These are phyloP conservation scores for Metridium senile DNA, from an alignment of 92 coral and sea anemone genomes.

Conservation along the genomic window DNA sequence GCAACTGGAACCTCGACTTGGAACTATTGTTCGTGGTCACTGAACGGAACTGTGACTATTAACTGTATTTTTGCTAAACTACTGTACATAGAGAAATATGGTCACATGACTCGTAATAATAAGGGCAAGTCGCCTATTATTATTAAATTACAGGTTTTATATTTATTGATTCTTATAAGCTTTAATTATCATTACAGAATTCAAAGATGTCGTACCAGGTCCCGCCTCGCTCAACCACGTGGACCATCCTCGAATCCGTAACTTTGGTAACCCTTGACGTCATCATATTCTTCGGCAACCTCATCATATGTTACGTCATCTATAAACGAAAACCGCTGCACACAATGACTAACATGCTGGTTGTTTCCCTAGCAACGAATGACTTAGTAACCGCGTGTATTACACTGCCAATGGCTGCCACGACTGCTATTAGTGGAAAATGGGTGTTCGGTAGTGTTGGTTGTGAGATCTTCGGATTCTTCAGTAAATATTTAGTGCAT, in stretches of 20 bases:
- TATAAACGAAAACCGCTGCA: slow-evolving; percentile 29
- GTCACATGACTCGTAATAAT: too few relatives aligned
- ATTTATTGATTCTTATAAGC: not conserved
- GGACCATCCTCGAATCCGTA: slow-evolving; percentile 36
- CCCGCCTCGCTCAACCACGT: slow-evolving; percentile 28
- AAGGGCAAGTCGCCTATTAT: too few relatives aligned
- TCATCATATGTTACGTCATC: slow-evolving; percentile 26
- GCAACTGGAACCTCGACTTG: too few relatives aligned
- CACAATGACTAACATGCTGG: slow-evolving; percentile 45
- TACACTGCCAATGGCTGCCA: slow-evolving; percentile 42
- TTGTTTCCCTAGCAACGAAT: slow-evolving; percentile 18
- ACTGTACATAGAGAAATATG: too few relatives aligned
- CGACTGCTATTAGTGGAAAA: slow-evolving; percentile 14
- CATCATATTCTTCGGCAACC: slow-evolving; percentile 33
- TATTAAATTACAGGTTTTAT: not conserved
- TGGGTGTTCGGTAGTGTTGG: slow-evolving; percentile 35
- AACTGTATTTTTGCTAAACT: too few relatives aligned
- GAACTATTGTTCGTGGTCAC: too few relatives aligned
- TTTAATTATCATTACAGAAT: not conserved
- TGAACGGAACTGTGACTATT: too few relatives aligned
- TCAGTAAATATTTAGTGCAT: slow-evolving; percentile 39
- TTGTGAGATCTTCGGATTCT: slow-evolving; percentile 39
- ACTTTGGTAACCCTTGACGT: slow-evolving; percentile 25
- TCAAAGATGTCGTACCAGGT: slow-evolving; percentile 25
- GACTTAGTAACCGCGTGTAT: slow-evolving; percentile 35